phyloP scores from a whole-genome alignment of 2,113 vertebrate species.

The Bungarus multicinctus region DNA sequence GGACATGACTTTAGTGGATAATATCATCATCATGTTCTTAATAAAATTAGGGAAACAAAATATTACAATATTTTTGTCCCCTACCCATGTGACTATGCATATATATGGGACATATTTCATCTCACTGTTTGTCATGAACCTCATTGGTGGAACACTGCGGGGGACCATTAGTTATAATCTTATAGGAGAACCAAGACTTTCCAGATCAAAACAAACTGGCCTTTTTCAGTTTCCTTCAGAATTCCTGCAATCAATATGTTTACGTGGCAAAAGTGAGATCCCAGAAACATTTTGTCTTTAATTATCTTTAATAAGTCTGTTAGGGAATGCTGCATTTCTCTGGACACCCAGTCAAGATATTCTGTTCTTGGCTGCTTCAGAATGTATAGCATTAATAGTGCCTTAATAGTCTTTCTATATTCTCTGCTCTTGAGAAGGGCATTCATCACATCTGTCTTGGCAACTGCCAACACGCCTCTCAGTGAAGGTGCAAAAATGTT shows the following conservation, averaged over 20 bases:
- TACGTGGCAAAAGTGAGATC: not conserved
- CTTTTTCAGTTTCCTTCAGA: not conserved
- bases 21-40: too few species aligned
- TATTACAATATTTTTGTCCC: not conserved
- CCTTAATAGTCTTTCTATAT: not conserved
- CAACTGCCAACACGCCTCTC: not conserved
- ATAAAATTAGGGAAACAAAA: not conserved
- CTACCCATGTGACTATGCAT: not conserved
- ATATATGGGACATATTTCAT: not conserved
- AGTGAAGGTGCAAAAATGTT: not conserved
- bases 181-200: not conserved
- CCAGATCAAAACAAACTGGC: not conserved
- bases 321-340: not conserved
- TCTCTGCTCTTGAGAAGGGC: not conserved
- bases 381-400: not conserved
- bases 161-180: not conserved
- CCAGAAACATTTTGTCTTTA: not conserved
- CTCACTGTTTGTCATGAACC: not conserved
- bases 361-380: not conserved
- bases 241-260: not conserved
- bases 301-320: not conserved
- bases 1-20: too few species aligned
- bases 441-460: not conserved
- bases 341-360: not conserved
- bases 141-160: too few species aligned